phyloP scores from a whole-genome alignment of 2,888 invertebrate species.

The Corythucha ciliata region DNA sequence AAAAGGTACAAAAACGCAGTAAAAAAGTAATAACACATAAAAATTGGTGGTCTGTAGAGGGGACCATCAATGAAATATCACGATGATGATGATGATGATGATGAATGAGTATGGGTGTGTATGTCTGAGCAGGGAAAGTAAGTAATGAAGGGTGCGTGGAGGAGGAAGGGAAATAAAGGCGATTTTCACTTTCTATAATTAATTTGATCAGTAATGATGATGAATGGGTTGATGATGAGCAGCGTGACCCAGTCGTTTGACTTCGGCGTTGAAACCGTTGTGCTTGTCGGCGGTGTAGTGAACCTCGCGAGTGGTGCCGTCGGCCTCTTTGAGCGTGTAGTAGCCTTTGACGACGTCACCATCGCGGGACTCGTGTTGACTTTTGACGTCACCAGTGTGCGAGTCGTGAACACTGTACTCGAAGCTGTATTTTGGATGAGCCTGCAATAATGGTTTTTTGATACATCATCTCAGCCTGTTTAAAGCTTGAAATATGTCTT shows the following conservation, averaged over 20 bases:
- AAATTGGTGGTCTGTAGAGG: no score
- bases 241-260: conserved; percentile 35
- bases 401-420: conserved; percentile 37
- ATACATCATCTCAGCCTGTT: no score
- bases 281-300: conserved; percentile 37
- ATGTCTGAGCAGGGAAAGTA: no score
- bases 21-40: no score
- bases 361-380: conserved; percentile 35
- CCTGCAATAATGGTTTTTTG: no score
- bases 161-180: conserved; percentile 10
- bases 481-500: no score
- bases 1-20: no score
- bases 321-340: conserved; percentile 36
- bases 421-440: conserved; percentile 36
- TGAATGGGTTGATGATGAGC: conserved; percentile 29
- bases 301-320: conserved; percentile 36
- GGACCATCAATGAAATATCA: no score
- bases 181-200: no score
- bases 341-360: conserved; percentile 37
- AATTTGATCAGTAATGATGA: no score
- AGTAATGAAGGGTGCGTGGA: background rate
- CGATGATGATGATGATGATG: no score
- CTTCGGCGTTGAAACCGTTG: conserved; percentile 37
- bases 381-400: conserved; percentile 36
- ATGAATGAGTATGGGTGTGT: no score